phyloP scores from a whole-genome alignment of 64 coral and sea anemone species.

The Stylophora pistillata region DNA sequence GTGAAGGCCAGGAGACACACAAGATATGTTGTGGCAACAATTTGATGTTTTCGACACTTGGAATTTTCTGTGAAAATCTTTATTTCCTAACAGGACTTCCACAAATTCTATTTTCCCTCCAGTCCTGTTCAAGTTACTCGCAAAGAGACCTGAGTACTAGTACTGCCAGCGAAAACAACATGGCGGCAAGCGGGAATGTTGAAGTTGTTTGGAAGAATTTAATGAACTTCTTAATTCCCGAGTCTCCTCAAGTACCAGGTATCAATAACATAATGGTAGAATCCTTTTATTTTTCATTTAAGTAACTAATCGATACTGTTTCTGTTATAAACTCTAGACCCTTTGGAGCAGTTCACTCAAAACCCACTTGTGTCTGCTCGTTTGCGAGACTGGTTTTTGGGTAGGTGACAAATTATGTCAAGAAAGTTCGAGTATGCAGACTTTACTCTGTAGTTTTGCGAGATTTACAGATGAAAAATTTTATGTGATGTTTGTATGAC shows the following conservation, averaged over 20 bases:
- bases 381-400: slow-evolving; percentile 22
- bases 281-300: neutral
- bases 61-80: too few relatives aligned
- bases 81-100: too few relatives aligned
- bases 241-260: slow-evolving; percentile 8
- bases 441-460: too few relatives aligned
- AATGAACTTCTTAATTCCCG: neutral
- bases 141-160: neutral
- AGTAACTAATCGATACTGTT: neutral
- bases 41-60: too few relatives aligned
- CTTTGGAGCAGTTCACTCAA: slow-evolving; percentile 5
- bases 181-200: slow-evolving; percentile 48
- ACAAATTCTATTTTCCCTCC: too few relatives aligned
- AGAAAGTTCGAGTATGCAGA: too few relatives aligned
- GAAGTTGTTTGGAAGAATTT: slow-evolving; percentile 31
- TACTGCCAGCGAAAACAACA: neutral
- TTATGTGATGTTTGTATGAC: too few relatives aligned
- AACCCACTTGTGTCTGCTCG: neutral
- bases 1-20: too few relatives aligned
- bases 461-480: too few relatives aligned
- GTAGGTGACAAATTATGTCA: neutral
- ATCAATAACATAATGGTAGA: neutral
- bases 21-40: too few relatives aligned
- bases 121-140: too few relatives aligned
- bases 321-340: neutral